A percentile compares a stretch with the other conserved stretches of the same genome.
phyloP scores from a whole-genome alignment of 2,113 vertebrate species.

The Orycteropus afer region DNA sequence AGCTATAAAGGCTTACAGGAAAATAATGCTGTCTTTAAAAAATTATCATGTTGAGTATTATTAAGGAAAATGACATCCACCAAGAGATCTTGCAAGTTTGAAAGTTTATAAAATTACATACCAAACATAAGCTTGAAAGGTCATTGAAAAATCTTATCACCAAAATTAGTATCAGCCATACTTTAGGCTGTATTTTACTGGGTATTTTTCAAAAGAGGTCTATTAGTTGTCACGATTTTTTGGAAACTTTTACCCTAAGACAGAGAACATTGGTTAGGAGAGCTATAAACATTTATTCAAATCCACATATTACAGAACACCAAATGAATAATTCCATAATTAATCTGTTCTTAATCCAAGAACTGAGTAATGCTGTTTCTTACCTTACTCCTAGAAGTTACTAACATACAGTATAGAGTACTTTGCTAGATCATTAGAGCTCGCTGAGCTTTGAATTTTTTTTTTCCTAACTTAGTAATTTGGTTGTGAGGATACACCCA shows the following conservation, averaged over 20 bases:
- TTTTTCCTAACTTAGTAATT: not conserved
- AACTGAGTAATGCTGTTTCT: not conserved
- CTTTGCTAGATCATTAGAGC: not conserved
- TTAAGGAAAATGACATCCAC: not conserved
- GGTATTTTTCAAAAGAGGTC: not conserved
- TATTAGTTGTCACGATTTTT: not conserved
- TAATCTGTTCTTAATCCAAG: not conserved
- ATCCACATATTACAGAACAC: not conserved
- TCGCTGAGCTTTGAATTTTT: not conserved
- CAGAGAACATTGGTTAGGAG: not conserved
- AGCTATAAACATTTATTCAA: conserved; percentile 5
- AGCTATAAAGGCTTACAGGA: not conserved
- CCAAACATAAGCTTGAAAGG: not conserved
- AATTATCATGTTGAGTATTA: not conserved
- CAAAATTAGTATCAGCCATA: not conserved
- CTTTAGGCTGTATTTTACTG: conserved; percentile 4
- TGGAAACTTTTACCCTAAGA: not conserved
- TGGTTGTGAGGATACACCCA: not conserved
- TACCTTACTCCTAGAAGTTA: not conserved
- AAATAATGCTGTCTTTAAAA: conserved; percentile 7
- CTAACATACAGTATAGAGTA: not conserved
- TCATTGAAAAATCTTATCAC: not conserved
- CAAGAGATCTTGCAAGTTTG: not conserved
- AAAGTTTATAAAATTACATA: not conserved
- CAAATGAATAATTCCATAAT: not conserved